Evolutionary conservation across 2,888 invertebrate genomes (phyloP), one percentile per base, ranked within the genome.

Genomic region (Nineta flava): DNA sequence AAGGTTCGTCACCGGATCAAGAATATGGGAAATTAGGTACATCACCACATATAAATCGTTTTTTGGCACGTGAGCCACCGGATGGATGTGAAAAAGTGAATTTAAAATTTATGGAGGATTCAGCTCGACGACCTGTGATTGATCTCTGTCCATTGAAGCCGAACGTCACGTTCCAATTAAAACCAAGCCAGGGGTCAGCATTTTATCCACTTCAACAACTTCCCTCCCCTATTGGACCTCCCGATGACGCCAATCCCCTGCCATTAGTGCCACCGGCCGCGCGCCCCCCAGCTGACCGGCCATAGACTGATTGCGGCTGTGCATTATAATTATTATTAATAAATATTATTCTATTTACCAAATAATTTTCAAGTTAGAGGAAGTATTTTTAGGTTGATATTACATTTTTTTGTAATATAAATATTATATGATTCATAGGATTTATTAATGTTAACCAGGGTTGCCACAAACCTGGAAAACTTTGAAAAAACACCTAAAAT

Each of bases 21-120:
- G 83, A 83, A 58, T 73, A 76, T 51, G 75, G 76, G 56, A 77
- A 78, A 60, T 71, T 81, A 52, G 85, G 84, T 49, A 83, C 87
- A 52, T 88, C 88, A 53, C 88, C 88, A 38, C 83, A 85, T 65
- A 87, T 87, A 62, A 87, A 87, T 66, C 77, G 81, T 62, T 87
- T 87, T 67, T 73, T 88, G 62, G 86, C 87, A 38, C 74, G 90
- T 48, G 87, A 87, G 67, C 90, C 90, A 47, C 90, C 90, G 19
- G 88, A 90, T 73, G 90, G 90, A 62, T 90, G 88, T 74, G 88
- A 90, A 73, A 84, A 82, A 70, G 83, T 85, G 55, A 80, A 77
- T 63, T 72, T 85, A 54, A 83, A 81, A 66, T 75, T 76, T 55
- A 70, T 73, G 51, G 77, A 77, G 61, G 77, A 77, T 56, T 55